These are phyloP conservation scores for human (Homo sapiens) DNA, from an alignment of 2,113 vertebrate genomes.

Conservation along the genomic window GRCh38 chr7:21145001-21145500, in stretches of 20 bases:
- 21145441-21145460: background rate
- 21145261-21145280: fast-evolving
- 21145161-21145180: background rate
- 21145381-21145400: background rate
- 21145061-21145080: background rate
- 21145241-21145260: background rate
- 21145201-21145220: background rate
- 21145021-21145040: background rate
- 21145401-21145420: background rate
- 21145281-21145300: fast-evolving
- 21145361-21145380: background rate
- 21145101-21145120: background rate
- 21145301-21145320: background rate
- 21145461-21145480: background rate
- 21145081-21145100: background rate
- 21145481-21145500: background rate
- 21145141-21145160: no score
- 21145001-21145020: background rate
- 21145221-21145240: background rate
- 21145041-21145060: background rate
- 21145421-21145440: background rate
- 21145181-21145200: background rate
- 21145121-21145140: background rate
- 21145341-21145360: background rate
- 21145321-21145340: background rate